Base-by-base conservation (phyloP, 2,888 invertebrate species). In the Eucera pruinosa region DNA sequence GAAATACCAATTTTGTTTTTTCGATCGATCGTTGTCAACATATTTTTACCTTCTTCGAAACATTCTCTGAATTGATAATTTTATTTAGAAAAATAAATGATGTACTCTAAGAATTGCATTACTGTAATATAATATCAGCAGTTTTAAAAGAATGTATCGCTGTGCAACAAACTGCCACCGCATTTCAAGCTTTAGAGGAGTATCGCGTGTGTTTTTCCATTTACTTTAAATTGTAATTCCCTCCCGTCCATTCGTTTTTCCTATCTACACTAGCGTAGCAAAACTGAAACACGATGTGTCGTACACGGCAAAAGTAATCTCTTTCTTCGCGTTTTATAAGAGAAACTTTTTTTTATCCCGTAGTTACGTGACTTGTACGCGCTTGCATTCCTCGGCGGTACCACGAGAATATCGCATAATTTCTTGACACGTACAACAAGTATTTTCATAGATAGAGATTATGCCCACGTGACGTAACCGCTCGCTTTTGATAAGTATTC, bases 401-500 rank as follows among this genome's bases (percentile, higher is more conserved):
- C n/a, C 18, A 36, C 18, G 18, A 27, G 33, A 68, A 50, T 11
- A 39, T 61, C 33, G 39, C 30, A 54, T 62, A 55, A 71, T 61
- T 73, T 47, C 45, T 58, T 33, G n/a, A 52, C 50, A 58, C 50
- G 66, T 67, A 39, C 27, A 45, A 30, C 36, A 68, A 64, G 61
- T 55, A 39, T 64, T 50, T 36, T 41, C 55, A 43, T 30, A 57
- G 33, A 62, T 52, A 57, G 47, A 23, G 36, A 33, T 20, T 65
- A 55, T 30, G 30, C 33, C 15, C 9, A 13, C 36, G 36, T 43
- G 48, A 43, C 50, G 13, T 23, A 43, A 57, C 50, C n/a, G 36
- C 27, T 43, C n/a, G 15, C 1, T 43, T n/a, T 36, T 58, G 74
- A 64, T 45, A 72, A 72, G 73, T 45, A 58, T 64, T 50, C 39